These are phyloP conservation scores for Druceiella hillmani DNA, from an alignment of 2,888 invertebrate species.

Conservation along the genomic window DNA sequence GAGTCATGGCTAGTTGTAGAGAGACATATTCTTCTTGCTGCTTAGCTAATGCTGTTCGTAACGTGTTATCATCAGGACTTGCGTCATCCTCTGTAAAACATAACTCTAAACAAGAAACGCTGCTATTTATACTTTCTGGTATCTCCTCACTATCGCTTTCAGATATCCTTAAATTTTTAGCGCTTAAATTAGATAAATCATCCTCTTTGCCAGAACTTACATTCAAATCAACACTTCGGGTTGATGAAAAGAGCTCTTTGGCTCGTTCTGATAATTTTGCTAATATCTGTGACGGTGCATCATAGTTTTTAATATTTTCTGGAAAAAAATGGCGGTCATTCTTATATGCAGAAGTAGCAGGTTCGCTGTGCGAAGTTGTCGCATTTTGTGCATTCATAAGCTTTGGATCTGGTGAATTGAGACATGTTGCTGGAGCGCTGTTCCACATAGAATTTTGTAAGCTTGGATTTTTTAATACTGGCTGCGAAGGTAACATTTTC, in stretches of 20 bases:
- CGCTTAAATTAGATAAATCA: constrained; percentile 40
- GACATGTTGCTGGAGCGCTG: constrained; percentile 58
- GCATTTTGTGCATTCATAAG: constrained; percentile 31
- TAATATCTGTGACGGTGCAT: constrained; percentile 45
- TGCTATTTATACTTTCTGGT: constrained; percentile 45
- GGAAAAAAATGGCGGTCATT: constrained; percentile 45
- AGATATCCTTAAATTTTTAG: constrained; percentile 42
- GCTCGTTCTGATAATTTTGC: constrained; percentile 46
- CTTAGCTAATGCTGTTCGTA: constrained; percentile 35
- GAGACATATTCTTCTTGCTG: constrained; percentile 47
- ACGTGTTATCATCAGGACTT: constrained; percentile 35
- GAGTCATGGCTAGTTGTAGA: constrained; percentile 50
- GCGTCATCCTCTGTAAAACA: constrained; percentile 48
- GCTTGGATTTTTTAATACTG: constrained; percentile 15
- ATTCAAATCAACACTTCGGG: constrained; percentile 42
- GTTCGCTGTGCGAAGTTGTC: constrained; percentile 39
- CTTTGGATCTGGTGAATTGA: constrained; percentile 53
- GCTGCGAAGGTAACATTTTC: constrained; percentile 15
- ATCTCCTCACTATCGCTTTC: constrained; percentile 49
- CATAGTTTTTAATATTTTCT: constrained; percentile 42
- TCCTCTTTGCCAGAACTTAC: constrained; percentile 33
- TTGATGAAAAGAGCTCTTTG: constrained; percentile 48
- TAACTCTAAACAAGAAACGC: constrained; percentile 45
- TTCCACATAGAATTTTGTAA: constrained; percentile 40
- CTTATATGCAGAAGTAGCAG: constrained; percentile 42